Conservation (phyloP, 92 coral and sea anemone species). For the Heteractis magnifica region DNA sequence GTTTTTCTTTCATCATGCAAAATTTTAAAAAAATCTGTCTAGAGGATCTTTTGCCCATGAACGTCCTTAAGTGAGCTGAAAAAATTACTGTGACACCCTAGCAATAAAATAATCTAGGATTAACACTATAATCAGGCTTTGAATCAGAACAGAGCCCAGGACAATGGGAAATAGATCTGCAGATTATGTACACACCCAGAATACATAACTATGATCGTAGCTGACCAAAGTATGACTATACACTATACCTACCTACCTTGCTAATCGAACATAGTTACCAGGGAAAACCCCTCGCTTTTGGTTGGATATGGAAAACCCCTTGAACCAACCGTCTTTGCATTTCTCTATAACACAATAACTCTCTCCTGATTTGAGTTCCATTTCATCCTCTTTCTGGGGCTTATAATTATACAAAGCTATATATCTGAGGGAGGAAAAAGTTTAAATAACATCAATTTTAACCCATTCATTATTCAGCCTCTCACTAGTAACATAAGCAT, state of each 20-base stretch:
- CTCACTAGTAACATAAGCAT: neutral
- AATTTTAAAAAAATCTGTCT: too few species aligned
- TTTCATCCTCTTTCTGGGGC: slow-evolving; percentile 88
- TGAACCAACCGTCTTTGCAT: slow-evolving; percentile 97
- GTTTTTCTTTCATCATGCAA: too few species aligned
- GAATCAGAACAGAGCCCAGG: too few species aligned
- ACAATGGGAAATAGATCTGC: too few species aligned
- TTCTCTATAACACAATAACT: slow-evolving; percentile 86
- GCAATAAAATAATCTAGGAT: too few species aligned
- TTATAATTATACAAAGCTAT: slow-evolving; percentile 85
- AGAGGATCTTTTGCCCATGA: too few species aligned
- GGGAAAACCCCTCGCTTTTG: slow-evolving; percentile 90
- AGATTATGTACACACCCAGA: too few species aligned
- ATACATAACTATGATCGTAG: too few species aligned
- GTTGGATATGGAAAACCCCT: slow-evolving; percentile 70
- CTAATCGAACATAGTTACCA: slow-evolving; percentile 90
- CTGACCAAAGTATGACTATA: too few species aligned
- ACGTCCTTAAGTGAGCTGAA: too few species aligned
- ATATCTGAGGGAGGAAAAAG: slow-evolving; percentile 47
- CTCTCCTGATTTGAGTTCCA: slow-evolving; percentile 80
- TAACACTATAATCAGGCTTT: too few species aligned
- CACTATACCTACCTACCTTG: slow-evolving; percentile 50
- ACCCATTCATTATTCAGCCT: neutral
- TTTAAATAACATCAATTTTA: neutral
- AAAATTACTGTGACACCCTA: too few species aligned